Evolutionary conservation across 2,888 invertebrate genomes (phyloP), one percentile per base, ranked within the genome.

Genomic region (Hirudinaria manillensis): DNA sequence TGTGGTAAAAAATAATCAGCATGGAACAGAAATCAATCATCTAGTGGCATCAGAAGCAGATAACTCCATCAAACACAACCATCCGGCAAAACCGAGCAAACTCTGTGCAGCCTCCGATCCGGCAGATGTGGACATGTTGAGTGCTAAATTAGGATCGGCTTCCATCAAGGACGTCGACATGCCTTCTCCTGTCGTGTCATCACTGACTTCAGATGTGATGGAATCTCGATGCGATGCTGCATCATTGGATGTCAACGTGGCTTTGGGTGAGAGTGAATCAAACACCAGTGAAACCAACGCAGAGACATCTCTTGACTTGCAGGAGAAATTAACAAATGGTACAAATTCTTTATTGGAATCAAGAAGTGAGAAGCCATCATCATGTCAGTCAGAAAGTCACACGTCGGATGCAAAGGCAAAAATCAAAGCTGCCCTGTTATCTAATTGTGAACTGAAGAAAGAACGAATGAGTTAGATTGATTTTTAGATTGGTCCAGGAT

Each of bases 61-160:
- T 45, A 45, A 45, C 16, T 45, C 45, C 45, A 61, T 61, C 61
- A 61, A 29, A 61, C 10, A 16, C 24, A 61, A 29, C 10, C 21
- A 3, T 27, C 29, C 24, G 10, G 24, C 10, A 6, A 24, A 27
- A 24, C 24, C 61, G 13, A 61, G 24, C 61, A 61, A 61, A 61
- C 7, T 29, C 24, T 29, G 3, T 51, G 45, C 24, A 36, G 24
- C 6, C 45, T 34, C 38, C 4, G 71, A 72, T 29, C 24, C 24
- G 7, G 29, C 4, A 24, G 83, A 83, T 76, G 79, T 84, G 36
- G 83, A 83, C 77, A 84, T 83, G 83, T 78, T 82, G 10, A 84
- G 83, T 79, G 83, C 83, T 0, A 82, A 81, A 77, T 80, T 67
- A 6, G 24, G 61, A 53, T 72, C 72, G 53, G 73, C 66, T 21